A percentile compares a stretch with the other conserved stretches of the same genome.
Conservation (phyloP, 30 jellyfish, hydroid and myxozoan genomes). For the Pseudorhiza aurosa region DNA sequence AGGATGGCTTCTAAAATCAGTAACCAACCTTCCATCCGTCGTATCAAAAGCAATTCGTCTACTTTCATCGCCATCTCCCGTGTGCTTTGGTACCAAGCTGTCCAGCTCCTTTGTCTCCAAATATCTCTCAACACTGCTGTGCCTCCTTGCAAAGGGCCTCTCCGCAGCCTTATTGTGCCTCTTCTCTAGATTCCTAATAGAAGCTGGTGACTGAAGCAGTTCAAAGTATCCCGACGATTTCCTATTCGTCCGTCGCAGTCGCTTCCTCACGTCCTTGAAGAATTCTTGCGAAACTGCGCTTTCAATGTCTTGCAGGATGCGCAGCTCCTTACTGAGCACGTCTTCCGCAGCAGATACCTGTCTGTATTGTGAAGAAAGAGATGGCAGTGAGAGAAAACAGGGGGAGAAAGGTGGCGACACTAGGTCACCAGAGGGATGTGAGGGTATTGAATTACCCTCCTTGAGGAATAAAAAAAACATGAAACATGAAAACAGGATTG, state of each 20-base stretch:
- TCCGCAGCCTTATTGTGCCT: neutral
- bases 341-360: constrained; percentile 79
- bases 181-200: neutral
- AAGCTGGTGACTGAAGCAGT: constrained; percentile 46
- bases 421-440: too few relatives aligned
- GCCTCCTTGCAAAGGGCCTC: constrained; percentile 28
- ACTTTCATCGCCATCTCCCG: neutral
- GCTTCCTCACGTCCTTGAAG: constrained; percentile 78
- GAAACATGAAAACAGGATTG: too few relatives aligned
- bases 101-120: constrained; percentile 67
- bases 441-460: too few relatives aligned
- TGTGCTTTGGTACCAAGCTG: neutral
- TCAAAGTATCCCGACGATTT: constrained; percentile 48
- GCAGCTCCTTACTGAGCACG: constrained; percentile 67
- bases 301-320: constrained; percentile 81
- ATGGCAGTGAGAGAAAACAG: too few relatives aligned
- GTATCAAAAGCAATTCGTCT: neutral
- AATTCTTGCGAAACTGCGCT: constrained; percentile 83
- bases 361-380: too few relatives aligned
- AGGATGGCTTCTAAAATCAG: constrained; percentile 68
- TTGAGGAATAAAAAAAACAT: too few relatives aligned
- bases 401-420: too few relatives aligned
- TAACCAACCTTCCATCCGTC: constrained; percentile 26
- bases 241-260: constrained; percentile 67
- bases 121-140: constrained; percentile 73